A percentile compares a stretch with the other conserved stretches of the same genome.
Conservation (phyloP, 2,113 vertebrate genomes). For the Terrapene triunguis region DNA sequence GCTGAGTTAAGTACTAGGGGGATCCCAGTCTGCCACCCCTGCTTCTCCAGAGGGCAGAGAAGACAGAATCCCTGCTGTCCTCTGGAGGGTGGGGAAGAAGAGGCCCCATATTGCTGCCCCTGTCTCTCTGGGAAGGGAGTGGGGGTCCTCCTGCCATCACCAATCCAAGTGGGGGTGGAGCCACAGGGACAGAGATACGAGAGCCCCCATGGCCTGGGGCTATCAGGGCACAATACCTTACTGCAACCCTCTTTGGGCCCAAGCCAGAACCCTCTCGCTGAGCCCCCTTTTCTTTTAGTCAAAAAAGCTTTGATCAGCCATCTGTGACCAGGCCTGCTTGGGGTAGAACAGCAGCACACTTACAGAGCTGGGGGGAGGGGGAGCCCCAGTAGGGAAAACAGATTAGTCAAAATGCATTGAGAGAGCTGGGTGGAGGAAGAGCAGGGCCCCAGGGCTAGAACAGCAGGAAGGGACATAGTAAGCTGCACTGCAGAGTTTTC, state of each 20-base stretch:
- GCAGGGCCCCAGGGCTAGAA: not conserved
- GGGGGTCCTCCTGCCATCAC: too few relatives aligned
- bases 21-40: too few relatives aligned
- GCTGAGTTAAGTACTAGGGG: not conserved
- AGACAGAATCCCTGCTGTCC: not conserved
- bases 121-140: not conserved
- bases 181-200: too few relatives aligned
- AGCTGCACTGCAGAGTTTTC: not conserved
- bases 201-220: too few relatives aligned
- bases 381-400: not conserved
- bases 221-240: not conserved
- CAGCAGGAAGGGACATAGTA: not conserved
- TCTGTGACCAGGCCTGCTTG: not conserved
- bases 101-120: not conserved
- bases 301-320: too few relatives aligned
- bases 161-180: not conserved
- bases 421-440: not conserved
- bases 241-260: not conserved
- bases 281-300: not conserved
- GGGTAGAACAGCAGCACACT: not conserved
- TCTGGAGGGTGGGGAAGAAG: too few relatives aligned
- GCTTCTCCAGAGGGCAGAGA: not conserved
- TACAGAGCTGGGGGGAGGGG: not conserved
- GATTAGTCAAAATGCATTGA: not conserved
- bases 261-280: not conserved